phyloP scores from a whole-genome alignment of 2,888 invertebrate species.

The Ariolimax columbianus region DNA sequence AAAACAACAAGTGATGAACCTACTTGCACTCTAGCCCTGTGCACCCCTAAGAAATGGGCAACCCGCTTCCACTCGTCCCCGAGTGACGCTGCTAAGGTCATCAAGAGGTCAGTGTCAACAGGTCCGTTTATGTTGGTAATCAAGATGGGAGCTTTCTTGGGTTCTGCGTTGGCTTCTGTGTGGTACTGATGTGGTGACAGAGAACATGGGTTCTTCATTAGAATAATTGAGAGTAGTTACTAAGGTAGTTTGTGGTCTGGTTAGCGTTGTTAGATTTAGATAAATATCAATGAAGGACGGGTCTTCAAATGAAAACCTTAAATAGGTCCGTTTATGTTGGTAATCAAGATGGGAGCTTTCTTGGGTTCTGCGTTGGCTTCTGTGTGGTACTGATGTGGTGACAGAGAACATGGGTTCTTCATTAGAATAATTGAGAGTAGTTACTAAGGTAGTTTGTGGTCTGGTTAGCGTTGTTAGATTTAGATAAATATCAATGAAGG shows the following conservation, averaged over 20 bases:
- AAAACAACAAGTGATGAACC: no score
- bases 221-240: no score
- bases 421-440: no score
- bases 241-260: no score
- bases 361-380: constrained; percentile 60
- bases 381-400: constrained; percentile 62
- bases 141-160: constrained; percentile 65
- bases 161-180: constrained; percentile 60
- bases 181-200: constrained; percentile 60
- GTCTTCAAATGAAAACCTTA: constrained; percentile 65
- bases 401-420: not conserved
- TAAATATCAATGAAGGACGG: constrained; percentile 65
- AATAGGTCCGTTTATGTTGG: constrained; percentile 64
- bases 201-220: not conserved
- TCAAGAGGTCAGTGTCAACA: constrained; percentile 66
- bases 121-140: constrained; percentile 64
- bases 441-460: no score
- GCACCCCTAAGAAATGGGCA: constrained; percentile 69
- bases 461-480: no score
- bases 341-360: constrained; percentile 66
- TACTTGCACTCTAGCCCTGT: constrained; percentile 67
- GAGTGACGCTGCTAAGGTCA: constrained; percentile 67
- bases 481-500: no score
- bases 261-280: no score
- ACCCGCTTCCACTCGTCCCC: constrained; percentile 74